Base-by-base conservation (phyloP, 2,888 invertebrate genomes). In the Gibbula magus region DNA sequence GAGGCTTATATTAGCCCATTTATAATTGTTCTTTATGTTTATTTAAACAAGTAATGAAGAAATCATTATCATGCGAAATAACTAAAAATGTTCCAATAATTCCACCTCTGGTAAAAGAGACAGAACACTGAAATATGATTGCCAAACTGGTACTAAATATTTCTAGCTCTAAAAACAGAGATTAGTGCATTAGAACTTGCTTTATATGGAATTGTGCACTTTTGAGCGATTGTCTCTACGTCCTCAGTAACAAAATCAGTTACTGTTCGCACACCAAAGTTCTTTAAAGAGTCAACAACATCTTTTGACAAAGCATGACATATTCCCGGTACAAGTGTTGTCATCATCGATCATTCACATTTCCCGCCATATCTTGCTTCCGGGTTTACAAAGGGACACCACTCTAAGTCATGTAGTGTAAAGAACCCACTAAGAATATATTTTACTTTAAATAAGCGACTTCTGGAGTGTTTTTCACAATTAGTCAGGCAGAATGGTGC, bases 151-250 rank as follows among this genome's bases (percentile, higher is more conserved):
- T n/a, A 13, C 35, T 45, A 35, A 32, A 22, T 51, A 5, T 29
- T n/a, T 39, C 32, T 25, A 76, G 74, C 39, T 22, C 61, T 73
- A n/a, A 10, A 4, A 67, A 52, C 7, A 39, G 1, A 25, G 39
- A 20, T 35, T 22, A 18, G 13, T 67, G n/a, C 25, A 52, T n/a
- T 29, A 74, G 20, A 45, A 8, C 76, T 70, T 73, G 88, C 90
- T 83, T 89, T 89, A 78, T 86, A 90, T 32, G 87, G 80, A 7
- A 90, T 81, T 10, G 79, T 80, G 18, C 85, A 81, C 29, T 81
- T 81, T 61, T 84, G 84, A 2, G 87, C 82, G 0, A 89, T 32
- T 39, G 84, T 80, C 79, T 89, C 88, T 7, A 83, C 70, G 76
- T 90, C 86, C 56, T 79, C 79, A 20, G 82, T 80, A 7, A 89